phyloP scores from a whole-genome alignment of 1,140 invertebrate species.

The Caenorhabditis remanei region DNA sequence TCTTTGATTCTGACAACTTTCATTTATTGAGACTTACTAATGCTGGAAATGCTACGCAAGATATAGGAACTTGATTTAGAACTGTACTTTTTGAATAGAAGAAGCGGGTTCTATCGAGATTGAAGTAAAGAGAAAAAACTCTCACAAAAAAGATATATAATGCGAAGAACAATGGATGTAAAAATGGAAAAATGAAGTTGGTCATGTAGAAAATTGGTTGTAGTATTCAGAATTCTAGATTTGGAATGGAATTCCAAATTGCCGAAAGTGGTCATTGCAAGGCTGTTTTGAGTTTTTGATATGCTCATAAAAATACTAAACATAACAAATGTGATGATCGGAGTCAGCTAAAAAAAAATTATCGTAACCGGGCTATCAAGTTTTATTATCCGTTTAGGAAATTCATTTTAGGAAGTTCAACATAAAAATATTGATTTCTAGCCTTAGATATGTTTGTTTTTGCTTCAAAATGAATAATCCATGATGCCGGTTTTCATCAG shows the following conservation, averaged over 20 bases:
- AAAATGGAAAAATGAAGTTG: conserved; percentile 42
- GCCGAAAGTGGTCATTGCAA: background rate
- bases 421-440: background rate
- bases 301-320: too few species aligned
- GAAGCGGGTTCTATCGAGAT: background rate
- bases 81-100: background rate
- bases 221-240: conserved; percentile 33
- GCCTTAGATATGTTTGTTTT: background rate
- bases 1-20: background rate
- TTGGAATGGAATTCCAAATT: conserved; percentile 46
- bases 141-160: background rate
- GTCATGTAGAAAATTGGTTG: conserved; percentile 55
- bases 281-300: background rate
- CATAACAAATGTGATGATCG: too few species aligned
- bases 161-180: conserved; percentile 39
- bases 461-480: conserved; percentile 41
- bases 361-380: too few species aligned
- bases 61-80: too few species aligned
- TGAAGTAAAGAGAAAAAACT: background rate
- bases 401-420: too few species aligned
- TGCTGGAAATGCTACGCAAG: too few species aligned
- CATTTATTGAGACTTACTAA: too few species aligned
- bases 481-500: background rate
- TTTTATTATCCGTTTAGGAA: too few species aligned
- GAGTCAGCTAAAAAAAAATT: too few species aligned